These are phyloP conservation scores for Machimus atricapillus DNA, from an alignment of 2,888 invertebrate species.

Conservation along the genomic window DNA sequence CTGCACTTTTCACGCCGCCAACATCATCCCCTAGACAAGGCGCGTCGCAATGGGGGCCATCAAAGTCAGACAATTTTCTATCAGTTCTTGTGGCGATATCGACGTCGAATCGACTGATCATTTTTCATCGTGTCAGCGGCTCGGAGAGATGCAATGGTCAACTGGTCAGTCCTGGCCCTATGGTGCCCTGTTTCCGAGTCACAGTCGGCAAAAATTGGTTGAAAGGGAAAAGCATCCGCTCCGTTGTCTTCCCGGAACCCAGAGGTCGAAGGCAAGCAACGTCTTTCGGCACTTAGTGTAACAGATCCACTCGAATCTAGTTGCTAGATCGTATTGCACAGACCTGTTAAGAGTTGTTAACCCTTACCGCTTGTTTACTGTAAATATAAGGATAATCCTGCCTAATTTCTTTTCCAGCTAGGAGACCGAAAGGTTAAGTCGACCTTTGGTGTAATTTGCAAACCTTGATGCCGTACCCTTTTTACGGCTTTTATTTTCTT, in stretches of 20 bases:
- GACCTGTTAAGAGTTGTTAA: neutral
- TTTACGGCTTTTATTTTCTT: neutral
- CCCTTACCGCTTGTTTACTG: conserved; percentile 55
- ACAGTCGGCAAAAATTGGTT: neutral
- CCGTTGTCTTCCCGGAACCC: neutral
- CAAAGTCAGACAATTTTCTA: conserved; percentile 37
- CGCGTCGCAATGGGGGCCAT: conserved; percentile 34
- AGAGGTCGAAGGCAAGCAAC: neutral
- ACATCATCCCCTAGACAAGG: conserved; percentile 15
- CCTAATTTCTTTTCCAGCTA: conserved; percentile 50
- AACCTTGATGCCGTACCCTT: neutral
- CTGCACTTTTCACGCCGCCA: conserved; percentile 41
- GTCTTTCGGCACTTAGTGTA: neutral
- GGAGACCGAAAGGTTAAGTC: conserved; percentile 48
- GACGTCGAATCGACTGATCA: conserved; percentile 41
- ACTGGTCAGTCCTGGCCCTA: neutral
- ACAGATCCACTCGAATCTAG: too few species aligned
- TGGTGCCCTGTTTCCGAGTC: neutral
- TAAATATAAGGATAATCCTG: conserved; percentile 58
- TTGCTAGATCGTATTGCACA: neutral
- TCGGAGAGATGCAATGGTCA: neutral
- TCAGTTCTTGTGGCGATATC: conserved; percentile 41
- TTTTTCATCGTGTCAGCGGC: conserved; percentile 41
- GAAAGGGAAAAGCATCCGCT: neutral
- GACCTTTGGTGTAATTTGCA: conserved; percentile 42